Conservation (phyloP, 2,797 vertebrate genomes). For the Poeciliopsis presidionis region DNA sequence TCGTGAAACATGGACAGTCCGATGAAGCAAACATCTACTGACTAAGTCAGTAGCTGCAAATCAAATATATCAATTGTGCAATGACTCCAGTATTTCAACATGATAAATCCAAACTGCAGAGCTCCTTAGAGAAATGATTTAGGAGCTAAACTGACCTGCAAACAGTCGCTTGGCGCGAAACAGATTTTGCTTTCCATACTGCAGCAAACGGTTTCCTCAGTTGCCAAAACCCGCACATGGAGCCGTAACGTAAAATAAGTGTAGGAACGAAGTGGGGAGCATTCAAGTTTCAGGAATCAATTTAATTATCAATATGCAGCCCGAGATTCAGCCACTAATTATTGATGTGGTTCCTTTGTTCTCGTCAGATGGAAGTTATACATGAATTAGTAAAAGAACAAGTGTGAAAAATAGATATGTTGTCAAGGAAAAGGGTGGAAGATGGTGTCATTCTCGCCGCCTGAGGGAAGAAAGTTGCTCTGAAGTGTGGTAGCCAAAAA, state of each 20-base stretch:
- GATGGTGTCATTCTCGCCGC: neutral
- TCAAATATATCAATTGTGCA: neutral
- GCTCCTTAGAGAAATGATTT: neutral
- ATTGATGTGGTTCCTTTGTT: neutral
- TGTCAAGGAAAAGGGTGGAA: neutral
- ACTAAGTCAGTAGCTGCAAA: neutral
- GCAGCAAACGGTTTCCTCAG: neutral
- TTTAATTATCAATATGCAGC: constrained; percentile 8
- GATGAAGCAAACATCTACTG: neutral
- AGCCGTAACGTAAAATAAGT: neutral
- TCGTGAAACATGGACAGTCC: neutral
- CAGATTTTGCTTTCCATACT: neutral
- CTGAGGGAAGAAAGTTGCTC: neutral
- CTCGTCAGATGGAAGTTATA: constrained; percentile 4
- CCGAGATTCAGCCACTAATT: neutral
- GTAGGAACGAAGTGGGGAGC: neutral
- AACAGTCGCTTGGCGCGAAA: neutral
- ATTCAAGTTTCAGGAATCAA: neutral
- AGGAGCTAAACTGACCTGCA: neutral
- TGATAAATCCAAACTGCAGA: neutral
- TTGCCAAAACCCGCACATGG: neutral
- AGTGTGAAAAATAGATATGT: neutral
- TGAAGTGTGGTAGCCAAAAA: neutral
- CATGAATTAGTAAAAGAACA: constrained; percentile 7
- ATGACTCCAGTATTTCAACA: neutral